These are phyloP conservation scores for Willowsia nigromaculata DNA, from an alignment of 2,888 invertebrate species.

Conservation along the genomic window DNA sequence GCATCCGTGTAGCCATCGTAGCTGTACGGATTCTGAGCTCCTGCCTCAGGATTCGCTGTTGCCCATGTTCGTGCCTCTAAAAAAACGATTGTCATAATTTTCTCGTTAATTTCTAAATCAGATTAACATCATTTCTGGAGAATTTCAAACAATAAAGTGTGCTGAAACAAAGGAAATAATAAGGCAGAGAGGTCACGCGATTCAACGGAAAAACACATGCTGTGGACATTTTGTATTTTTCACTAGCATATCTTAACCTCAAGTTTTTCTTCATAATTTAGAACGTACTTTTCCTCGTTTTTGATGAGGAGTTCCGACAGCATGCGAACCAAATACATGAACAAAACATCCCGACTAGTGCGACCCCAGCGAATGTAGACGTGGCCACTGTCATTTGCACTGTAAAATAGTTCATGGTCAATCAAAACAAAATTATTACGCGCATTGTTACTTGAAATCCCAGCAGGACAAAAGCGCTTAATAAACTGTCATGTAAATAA, in stretches of 20 bases:
- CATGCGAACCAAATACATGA: constrained; percentile 64
- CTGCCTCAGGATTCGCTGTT: constrained; percentile 41
- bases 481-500: too few species aligned
- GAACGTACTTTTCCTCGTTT: constrained; percentile 63
- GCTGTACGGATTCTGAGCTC: constrained; percentile 48
- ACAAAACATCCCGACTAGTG: constrained; percentile 66
- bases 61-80: constrained; percentile 64
- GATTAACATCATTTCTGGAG: background rate
- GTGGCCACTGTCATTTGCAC: constrained; percentile 66
- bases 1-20: constrained; percentile 57
- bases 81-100: background rate
- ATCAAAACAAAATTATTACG: background rate
- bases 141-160: background rate
- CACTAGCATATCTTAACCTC: too few species aligned
- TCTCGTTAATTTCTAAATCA: background rate
- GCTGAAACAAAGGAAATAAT: too few species aligned
- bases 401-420: constrained; percentile 21
- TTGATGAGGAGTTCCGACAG: constrained; percentile 53
- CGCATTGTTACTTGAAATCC: background rate
- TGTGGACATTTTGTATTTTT: too few species aligned
- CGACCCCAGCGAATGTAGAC: constrained; percentile 66
- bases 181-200: too few species aligned
- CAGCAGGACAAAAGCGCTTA: background rate
- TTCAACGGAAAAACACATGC: too few species aligned
- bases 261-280: background rate